phyloP scores from a whole-genome alignment of 2,113 vertebrate genomes.

The Hucho hucho region DNA sequence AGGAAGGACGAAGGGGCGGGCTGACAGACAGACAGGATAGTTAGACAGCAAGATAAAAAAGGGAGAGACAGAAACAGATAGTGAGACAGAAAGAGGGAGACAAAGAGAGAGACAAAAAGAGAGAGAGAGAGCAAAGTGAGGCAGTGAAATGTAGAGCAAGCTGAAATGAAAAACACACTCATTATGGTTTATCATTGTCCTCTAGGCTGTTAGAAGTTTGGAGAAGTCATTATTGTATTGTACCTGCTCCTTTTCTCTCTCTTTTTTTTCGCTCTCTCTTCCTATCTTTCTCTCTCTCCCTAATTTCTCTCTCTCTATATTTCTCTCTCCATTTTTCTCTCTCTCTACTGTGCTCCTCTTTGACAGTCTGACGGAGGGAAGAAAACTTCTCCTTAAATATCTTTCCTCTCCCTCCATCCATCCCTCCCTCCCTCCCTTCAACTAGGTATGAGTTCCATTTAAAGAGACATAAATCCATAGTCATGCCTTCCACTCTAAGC shows the following conservation, averaged over 20 bases:
- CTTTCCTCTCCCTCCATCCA: neutral
- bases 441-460: conserved; percentile 36
- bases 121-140: neutral
- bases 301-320: no score
- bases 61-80: neutral
- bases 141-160: neutral
- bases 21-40: neutral
- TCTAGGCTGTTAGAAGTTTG: conserved; percentile 25
- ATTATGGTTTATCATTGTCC: conserved; percentile 23
- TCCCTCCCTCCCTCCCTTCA: conserved; percentile 29
- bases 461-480: conserved; percentile 21
- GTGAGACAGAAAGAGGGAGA: neutral
- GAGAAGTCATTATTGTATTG: conserved; percentile 23
- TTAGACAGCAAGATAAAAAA: neutral
- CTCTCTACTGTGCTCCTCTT: conserved; percentile 1
- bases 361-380: conserved; percentile 25
- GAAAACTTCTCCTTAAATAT: conserved; percentile 26
- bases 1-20: neutral
- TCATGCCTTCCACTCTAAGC: conserved; percentile 2
- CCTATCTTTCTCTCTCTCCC: neutral
- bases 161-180: neutral
- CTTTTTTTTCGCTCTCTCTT: no score
- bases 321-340: no score
- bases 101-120: neutral
- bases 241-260: neutral